Conservation (phyloP, 1,140 invertebrate species). For the Drosophila nigrodunni region DNA sequence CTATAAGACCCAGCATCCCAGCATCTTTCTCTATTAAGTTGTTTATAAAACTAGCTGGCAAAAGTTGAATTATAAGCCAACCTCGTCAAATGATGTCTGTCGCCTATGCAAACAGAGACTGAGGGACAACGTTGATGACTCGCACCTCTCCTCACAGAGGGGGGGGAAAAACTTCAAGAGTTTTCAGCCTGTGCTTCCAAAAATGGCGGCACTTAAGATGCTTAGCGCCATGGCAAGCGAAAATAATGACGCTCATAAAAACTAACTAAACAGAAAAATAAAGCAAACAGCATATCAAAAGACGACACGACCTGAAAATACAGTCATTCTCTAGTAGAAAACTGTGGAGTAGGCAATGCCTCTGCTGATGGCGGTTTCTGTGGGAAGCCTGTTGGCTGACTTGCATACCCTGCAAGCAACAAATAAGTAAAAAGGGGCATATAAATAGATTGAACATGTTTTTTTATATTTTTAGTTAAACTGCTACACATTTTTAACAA, state of each 20-base stretch:
- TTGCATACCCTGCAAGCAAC: background rate
- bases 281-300: constrained; percentile 61
- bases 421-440: too few species aligned
- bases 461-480: too few species aligned
- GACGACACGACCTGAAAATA: constrained; percentile 43
- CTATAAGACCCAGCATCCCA: constrained; percentile 1
- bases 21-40: constrained; percentile 70
- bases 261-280: constrained; percentile 81
- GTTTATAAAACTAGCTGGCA: constrained; percentile 72
- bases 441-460: too few species aligned
- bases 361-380: background rate
- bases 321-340: constrained; percentile 40
- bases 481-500: too few species aligned
- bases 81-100: constrained; percentile 65
- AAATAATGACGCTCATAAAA: constrained; percentile 83
- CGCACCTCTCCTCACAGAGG: background rate
- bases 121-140: constrained; percentile 6
- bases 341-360: background rate
- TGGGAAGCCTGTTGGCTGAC: constrained; percentile 5
- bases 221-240: constrained; percentile 81
- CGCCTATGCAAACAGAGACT: constrained; percentile 68
- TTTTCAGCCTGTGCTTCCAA: background rate
- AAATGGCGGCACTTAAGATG: constrained; percentile 72
- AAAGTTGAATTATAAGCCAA: constrained; percentile 79
- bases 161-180: constrained; percentile 18